phyloP scores from a whole-genome alignment of 1,140 invertebrate species.

The Cyrtorhinus lividipennis region DNA sequence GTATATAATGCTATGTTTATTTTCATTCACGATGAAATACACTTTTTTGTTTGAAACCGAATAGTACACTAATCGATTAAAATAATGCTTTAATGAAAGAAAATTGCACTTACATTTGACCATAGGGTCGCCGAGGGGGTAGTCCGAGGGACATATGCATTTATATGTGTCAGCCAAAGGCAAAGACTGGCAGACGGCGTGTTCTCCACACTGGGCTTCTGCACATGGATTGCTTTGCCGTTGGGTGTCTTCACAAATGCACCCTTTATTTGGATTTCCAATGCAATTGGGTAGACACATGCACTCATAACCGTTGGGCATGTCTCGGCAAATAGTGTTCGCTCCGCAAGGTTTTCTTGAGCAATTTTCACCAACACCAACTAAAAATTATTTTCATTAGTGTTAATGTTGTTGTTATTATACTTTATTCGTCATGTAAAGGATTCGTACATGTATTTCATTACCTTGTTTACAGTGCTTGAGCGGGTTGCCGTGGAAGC shows the following conservation, averaged over 20 bases:
- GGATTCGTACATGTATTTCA: no score
- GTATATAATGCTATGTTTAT: no score
- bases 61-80: no score
- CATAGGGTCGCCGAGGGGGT: constrained; percentile 67
- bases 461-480: constrained; percentile 43
- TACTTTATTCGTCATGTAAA: no score
- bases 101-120: constrained; percentile 65
- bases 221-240: constrained; percentile 43
- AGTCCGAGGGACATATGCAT: constrained; percentile 69
- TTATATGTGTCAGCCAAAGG: constrained; percentile 44
- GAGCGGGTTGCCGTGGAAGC: constrained; percentile 66
- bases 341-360: constrained; percentile 63
- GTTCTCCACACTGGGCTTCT: constrained; percentile 58
- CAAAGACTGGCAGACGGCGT: constrained; percentile 60
- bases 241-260: constrained; percentile 48
- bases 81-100: no score
- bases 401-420: no score
- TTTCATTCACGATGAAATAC: no score
- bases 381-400: no score
- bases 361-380: constrained; percentile 47
- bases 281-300: constrained; percentile 60
- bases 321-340: constrained; percentile 66
- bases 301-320: constrained; percentile 54
- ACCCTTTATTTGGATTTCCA: constrained; percentile 65
- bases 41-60: no score